Base-by-base conservation (phyloP, 2,888 invertebrate species). In the Hyppa rectilinea region DNA sequence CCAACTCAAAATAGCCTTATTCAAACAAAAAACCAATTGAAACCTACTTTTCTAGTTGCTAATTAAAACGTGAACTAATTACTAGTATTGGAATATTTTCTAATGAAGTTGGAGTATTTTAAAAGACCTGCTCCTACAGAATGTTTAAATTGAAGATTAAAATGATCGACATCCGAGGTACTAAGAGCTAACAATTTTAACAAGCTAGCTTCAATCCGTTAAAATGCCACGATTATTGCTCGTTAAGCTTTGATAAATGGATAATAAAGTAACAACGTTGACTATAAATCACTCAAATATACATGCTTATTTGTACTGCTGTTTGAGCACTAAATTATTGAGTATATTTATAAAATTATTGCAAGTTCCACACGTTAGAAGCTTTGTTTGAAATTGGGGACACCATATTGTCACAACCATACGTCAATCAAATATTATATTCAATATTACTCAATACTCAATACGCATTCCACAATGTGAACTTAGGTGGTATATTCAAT, bases 231-330 rank as follows among this genome's bases (percentile, higher is more conserved):
- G 88, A 92, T 92, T 92, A 93, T 90, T 88, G 91, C 90, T 90
- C 92, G 92, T 92, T 92, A 93, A 91, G 89, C 88, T 88, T 91
- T 94, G 92, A 94, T 92, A 91, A 91, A 93, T 94, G 91, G 92
- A 87, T 90, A 92, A 93, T 94, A 93, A 92, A 91, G 87, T 90
- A 92, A 92, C 87, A 87, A 89, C 85, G 86, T 78, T 55, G 81
- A 73, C 85, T 64, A 91, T 93, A 92, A 92, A 92, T 92, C 91
- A 91, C 83, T 85, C 74, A 78, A 84, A 83, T 83, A 82, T 85
- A 79, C 84, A 80, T 73, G 70, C 80, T 84, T 83, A 86, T 86
- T 83, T 85, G 86, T 82, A 80, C 55, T 75, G 80, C 38, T 63
- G 64, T 68, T 71, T 71, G 61, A 80, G 63, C 80, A 76, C 68